Percentiles rank a stretch among this genome's conserved stretches.
Conservation (phyloP, 53 echinoderm and acorn worm species). For the Antedon mediterranea region DNA sequence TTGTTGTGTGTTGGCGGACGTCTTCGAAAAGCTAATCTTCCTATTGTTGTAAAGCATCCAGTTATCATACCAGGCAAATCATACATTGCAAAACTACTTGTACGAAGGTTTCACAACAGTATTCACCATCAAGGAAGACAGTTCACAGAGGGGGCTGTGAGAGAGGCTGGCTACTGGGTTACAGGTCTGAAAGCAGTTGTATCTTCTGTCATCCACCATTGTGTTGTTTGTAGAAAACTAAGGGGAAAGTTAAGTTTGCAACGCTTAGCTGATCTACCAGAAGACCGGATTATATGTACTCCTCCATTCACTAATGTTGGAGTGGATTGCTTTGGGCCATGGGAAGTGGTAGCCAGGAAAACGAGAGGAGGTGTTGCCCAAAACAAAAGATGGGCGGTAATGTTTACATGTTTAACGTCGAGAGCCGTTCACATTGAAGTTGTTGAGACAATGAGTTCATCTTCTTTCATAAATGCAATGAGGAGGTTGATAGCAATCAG, state of each 20-base stretch:
- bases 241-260: slow-evolving; percentile 10
- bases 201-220: slow-evolving; percentile 9
- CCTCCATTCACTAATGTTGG: slow-evolving; percentile 32
- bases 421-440: neutral
- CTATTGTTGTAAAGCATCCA: slow-evolving; percentile 1
- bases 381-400: neutral
- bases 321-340: slow-evolving; percentile 11
- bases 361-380: neutral
- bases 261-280: slow-evolving; percentile 28
- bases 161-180: slow-evolving; percentile 13
- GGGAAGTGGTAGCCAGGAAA: neutral
- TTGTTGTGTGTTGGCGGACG: slow-evolving; percentile 14
- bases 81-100: slow-evolving; percentile 4
- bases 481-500: neutral
- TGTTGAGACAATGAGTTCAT: neutral
- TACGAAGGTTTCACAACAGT: slow-evolving; percentile 1
- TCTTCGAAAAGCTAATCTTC: neutral
- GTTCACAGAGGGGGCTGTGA: slow-evolving; percentile 8
- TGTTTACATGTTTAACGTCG: neutral
- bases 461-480: neutral
- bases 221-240: neutral
- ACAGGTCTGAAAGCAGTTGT: slow-evolving; percentile 5
- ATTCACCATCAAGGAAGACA: slow-evolving; percentile 6
- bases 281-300: neutral
- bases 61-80: slow-evolving; percentile 1